These are phyloP conservation scores for Agrotis clavis DNA, from an alignment of 2,888 invertebrate species.

Conservation along the genomic window DNA sequence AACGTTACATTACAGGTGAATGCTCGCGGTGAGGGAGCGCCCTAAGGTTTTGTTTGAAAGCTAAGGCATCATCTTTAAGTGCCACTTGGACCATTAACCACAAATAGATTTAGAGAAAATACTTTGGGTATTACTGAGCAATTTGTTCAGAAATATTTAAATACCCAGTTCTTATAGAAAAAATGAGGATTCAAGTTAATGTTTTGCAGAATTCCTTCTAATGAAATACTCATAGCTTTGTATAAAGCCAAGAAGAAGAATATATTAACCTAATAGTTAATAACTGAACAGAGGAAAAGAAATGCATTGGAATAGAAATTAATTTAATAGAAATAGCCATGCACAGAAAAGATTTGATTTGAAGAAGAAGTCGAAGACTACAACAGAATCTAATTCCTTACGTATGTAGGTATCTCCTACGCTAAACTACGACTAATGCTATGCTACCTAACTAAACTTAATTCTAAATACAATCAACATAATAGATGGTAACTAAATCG, in stretches of 20 bases:
- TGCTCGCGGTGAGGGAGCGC: no score
- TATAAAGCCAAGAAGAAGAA: neutral
- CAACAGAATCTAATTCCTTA: conserved; percentile 53
- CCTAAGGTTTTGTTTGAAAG: neutral
- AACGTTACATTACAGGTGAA: no score
- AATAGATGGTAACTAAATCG: conserved; percentile 39
- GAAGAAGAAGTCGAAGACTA: conserved; percentile 9
- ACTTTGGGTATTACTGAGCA: no score
- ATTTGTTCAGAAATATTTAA: neutral
- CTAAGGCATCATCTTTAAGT: no score
- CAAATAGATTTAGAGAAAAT: no score
- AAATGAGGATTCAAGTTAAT: neutral
- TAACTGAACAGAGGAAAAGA: neutral
- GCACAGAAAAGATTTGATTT: neutral
- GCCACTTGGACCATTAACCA: no score
- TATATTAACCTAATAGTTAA: neutral
- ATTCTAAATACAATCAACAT: conserved; percentile 52
- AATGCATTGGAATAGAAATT: neutral
- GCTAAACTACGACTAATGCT: conserved; percentile 62
- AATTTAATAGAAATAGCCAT: neutral
- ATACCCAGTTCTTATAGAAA: no score
- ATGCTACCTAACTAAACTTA: conserved; percentile 53
- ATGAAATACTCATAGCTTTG: neutral
- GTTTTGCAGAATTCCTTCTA: neutral
- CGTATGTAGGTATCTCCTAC: conserved; percentile 57